Conservation (phyloP, 37 sponge, comb jelly and placozoan species). For the Trichoplax adhaerens region DNA sequence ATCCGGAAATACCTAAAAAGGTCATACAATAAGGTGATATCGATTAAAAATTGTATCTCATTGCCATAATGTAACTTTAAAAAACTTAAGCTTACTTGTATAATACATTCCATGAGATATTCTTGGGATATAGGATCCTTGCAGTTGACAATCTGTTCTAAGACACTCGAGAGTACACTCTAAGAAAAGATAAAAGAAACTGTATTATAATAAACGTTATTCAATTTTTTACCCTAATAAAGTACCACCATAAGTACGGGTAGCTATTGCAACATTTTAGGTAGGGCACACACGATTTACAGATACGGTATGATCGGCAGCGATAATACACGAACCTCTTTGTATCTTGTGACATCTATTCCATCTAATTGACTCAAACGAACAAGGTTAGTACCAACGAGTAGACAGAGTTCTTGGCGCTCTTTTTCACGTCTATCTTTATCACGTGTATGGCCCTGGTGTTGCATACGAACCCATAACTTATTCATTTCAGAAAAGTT, state of each 20-base stretch:
- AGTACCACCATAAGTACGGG: neutral
- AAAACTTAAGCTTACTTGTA: conserved; percentile 45
- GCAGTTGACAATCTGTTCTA: conserved; percentile 93
- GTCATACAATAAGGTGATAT: neutral
- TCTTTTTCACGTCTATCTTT: conserved; percentile 88
- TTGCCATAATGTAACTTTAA: neutral
- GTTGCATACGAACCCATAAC: conserved; percentile 99
- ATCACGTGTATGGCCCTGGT: conserved; percentile 97
- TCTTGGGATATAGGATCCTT: conserved; percentile 92
- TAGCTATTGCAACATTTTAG: neutral
- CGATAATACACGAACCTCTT: conserved; percentile 26
- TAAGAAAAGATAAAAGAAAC: neutral
- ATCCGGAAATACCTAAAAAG: conserved; percentile 82
- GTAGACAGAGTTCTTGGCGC: conserved; percentile 80
- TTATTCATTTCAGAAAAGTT: conserved; percentile 99
- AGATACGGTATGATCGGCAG: neutral
- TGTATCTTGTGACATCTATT: conserved; percentile 47
- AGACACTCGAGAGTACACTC: conserved; percentile 57
- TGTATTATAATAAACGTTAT: neutral
- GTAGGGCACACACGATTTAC: neutral
- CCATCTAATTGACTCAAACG: conserved; percentile 80
- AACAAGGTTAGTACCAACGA: conserved; percentile 96
- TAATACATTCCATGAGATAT: conserved; percentile 98
- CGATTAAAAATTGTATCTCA: neutral
- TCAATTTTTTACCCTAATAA: neutral